A percentile compares a stretch with the other conserved stretches of the same genome.
Evolutionary conservation across 1,140 invertebrate genomes (phyloP).

Genomic region (Steinernema feltiae): DNA sequence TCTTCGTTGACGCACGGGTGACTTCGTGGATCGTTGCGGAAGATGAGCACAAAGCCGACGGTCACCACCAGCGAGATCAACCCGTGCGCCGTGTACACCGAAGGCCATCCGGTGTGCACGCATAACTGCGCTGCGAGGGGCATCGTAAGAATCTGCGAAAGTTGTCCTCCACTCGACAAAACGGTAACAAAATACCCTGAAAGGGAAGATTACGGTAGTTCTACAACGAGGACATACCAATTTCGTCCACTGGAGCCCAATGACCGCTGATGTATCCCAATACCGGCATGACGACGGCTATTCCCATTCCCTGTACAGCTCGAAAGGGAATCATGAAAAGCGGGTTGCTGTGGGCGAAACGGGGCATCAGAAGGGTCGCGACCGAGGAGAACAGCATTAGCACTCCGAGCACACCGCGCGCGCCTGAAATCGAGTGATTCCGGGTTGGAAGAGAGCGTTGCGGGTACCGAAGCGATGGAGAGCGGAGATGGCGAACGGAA

Average conservation of each 20-base stretch:
- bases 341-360: neutral
- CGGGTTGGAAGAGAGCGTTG: neutral
- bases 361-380: conserved; percentile 19
- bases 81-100: conserved; percentile 24
- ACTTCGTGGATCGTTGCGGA: conserved; percentile 20
- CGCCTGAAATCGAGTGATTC: neutral
- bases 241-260: conserved; percentile 27
- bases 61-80: conserved; percentile 8
- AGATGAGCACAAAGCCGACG: conserved; percentile 21
- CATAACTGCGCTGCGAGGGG: conserved; percentile 24
- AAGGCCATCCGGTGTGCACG: conserved; percentile 24
- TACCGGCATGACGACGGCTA: conserved; percentile 29
- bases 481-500: neutral
- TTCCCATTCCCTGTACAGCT: conserved; percentile 18
- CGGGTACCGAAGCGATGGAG: conserved; percentile 22
- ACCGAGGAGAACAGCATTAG: conserved; percentile 19
- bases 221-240: neutral
- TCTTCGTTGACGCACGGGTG: conserved; percentile 17
- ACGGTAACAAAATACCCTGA: conserved; percentile 25
- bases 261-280: conserved; percentile 25
- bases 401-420: conserved; percentile 1
- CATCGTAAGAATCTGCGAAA: conserved; percentile 32
- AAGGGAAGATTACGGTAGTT: neutral
- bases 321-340: conserved; percentile 11
- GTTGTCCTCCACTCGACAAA: conserved; percentile 19